Base-by-base conservation (phyloP, 1,140 invertebrate genomes). In the Diprion similis region DNA sequence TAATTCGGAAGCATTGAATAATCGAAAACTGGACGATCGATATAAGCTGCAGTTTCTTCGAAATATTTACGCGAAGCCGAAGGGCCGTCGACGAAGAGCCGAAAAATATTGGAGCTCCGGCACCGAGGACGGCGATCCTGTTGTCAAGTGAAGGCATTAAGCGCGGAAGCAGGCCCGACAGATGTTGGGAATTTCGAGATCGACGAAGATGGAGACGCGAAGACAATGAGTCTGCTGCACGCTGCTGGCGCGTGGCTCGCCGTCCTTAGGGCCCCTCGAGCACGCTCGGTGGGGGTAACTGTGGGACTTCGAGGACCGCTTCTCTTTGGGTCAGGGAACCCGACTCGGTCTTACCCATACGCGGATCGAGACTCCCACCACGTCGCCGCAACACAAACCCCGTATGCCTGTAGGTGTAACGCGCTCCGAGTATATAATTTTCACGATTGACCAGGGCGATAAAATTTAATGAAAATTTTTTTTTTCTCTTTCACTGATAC, bases 91-190 rank as follows among this genome's bases (percentile, higher is more conserved):
- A 8, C 4, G 4, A 59, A 9, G 11, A 59, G n/a, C 51, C 51
- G 9, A 59, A 13, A 59, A 59, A 15, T 59, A 9, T 37, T 37
- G 51, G 11, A 4, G 51, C 7, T 59, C 6, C 51, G 11, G 51
- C 1, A 37, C 24, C 6, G 24, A 3, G 71, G 13, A 19, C 15
- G 46, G 67, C 19, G 67, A 73, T 75, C 81, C 77, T 82, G 82
- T 83, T 83, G 82, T 81, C 80, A 83, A 83, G 78, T 78, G 81
- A 78, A 80, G 73, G 76, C 77, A 59, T 77, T 75, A 76, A 81
- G 76, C 76, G 77, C 78, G 75, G 76, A 78, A 79, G 79, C 78
- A 80, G 78, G 78, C 78, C 66, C 77, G 78, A 83, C 79, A 81
- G 82, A 84, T 83, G 83, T 83, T 83, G 81, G 74, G 80, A 45